Percentiles rank a stretch among this genome's conserved stretches.
phyloP scores from a whole-genome alignment of 2,797 vertebrate genomes.

The Chaetophractus vellerosus region DNA sequence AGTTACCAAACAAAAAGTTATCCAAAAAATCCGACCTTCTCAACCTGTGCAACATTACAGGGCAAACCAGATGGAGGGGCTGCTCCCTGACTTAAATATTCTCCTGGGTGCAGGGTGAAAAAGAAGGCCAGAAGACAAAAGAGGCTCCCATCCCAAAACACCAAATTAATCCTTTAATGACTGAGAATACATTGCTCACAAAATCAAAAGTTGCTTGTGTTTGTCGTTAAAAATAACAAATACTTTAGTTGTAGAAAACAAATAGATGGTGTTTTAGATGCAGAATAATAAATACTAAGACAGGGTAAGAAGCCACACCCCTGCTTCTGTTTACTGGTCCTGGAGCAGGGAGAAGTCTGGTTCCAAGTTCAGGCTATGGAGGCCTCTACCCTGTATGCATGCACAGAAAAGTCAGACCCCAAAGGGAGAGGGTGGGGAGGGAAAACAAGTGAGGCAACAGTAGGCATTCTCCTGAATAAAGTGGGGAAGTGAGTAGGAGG shows the following conservation, averaged over 20 bases:
- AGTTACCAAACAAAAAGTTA: not conserved
- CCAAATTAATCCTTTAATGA: conserved; percentile 11
- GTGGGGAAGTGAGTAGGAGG: not conserved
- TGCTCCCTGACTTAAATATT: not conserved
- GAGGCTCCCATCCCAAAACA: not conserved
- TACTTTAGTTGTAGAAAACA: not conserved
- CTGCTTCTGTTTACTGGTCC: not conserved
- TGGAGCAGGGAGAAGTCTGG: not conserved
- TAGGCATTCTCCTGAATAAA: not conserved
- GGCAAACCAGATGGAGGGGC: not conserved
- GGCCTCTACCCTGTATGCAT: not conserved
- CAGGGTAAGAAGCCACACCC: not conserved
- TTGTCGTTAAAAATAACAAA: conserved; percentile 46
- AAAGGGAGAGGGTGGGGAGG: not conserved
- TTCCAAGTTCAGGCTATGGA: not conserved
- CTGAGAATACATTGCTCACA: not conserved
- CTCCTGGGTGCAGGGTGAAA: not conserved
- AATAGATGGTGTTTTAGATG: not conserved
- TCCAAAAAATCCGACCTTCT: not conserved
- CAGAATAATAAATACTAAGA: conserved; percentile 19
- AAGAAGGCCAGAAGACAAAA: not conserved
- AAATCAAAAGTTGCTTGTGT: conserved; percentile 28
- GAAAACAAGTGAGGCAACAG: not conserved
- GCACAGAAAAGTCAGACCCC: not conserved
- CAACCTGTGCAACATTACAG: not conserved